Conservation (phyloP, 2,113 vertebrate species). For the Gallinago jamesoni region DNA sequence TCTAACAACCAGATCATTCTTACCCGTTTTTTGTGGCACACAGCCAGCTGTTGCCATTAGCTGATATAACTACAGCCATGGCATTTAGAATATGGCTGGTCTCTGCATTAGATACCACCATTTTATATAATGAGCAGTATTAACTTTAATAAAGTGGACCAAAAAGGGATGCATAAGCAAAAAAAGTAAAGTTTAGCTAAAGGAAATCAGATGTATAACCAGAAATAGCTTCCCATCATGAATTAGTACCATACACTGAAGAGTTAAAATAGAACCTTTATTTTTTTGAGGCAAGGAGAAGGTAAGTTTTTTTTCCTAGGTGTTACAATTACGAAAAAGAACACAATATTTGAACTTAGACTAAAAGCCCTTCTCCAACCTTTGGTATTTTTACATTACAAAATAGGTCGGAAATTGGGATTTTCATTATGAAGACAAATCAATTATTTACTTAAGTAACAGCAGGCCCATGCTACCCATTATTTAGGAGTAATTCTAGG, state of each 20-base stretch:
- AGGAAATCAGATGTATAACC: neutral
- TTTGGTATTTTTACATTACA: neutral
- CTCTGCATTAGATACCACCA: neutral
- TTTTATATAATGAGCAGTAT: neutral
- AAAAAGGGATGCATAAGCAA: neutral
- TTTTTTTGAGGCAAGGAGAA: neutral
- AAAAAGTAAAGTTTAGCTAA: neutral
- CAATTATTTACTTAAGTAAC: neutral
- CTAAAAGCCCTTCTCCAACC: neutral
- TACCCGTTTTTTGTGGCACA: neutral
- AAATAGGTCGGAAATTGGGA: neutral
- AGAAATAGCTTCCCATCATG: neutral
- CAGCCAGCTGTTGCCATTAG: neutral
- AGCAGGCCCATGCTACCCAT: neutral
- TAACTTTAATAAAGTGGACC: neutral
- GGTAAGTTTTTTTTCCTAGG: neutral
- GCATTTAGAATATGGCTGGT: neutral
- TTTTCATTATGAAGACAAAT: neutral
- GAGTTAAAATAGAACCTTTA: neutral
- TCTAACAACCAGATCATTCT: neutral
- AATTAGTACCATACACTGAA: neutral
- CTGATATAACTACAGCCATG: neutral
- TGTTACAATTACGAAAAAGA: neutral
- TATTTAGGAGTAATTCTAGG: neutral
- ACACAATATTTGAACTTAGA: neutral